phyloP scores from a whole-genome alignment of 1,140 invertebrate species.

The Cydia amplana region DNA sequence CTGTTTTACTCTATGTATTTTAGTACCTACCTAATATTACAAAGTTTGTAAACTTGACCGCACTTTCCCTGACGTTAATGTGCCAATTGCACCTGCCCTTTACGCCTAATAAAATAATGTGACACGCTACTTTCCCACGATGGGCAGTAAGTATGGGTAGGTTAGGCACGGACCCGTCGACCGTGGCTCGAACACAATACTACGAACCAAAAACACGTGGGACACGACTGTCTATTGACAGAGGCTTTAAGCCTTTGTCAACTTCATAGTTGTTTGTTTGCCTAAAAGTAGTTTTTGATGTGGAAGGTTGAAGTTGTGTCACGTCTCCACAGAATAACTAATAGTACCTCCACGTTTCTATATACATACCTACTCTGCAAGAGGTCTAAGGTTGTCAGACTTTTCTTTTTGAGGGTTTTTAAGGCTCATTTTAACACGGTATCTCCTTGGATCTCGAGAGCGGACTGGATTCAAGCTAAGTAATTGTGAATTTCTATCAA shows the following conservation, averaged over 20 bases:
- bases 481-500: too few relatives aligned
- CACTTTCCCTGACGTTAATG: neutral
- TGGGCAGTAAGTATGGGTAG: neutral
- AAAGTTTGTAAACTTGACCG: neutral
- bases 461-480: too few relatives aligned
- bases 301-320: neutral
- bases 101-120: neutral
- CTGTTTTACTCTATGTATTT: too few relatives aligned
- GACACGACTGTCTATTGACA: slow-evolving; percentile 6
- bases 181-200: neutral
- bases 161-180: neutral
- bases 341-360: neutral
- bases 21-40: too few relatives aligned
- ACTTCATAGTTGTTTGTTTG: neutral
- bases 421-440: neutral
- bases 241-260: neutral
- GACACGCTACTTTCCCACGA: neutral
- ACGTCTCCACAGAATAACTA: too few relatives aligned
- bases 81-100: slow-evolving; percentile 6
- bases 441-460: too few relatives aligned
- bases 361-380: neutral
- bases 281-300: neutral
- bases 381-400: too few relatives aligned
- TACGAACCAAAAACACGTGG: neutral
- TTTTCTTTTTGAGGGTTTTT: neutral